Evolutionary conservation across 1,140 invertebrate species (phyloP).

Genomic region (Tenebrio molitor): DNA sequence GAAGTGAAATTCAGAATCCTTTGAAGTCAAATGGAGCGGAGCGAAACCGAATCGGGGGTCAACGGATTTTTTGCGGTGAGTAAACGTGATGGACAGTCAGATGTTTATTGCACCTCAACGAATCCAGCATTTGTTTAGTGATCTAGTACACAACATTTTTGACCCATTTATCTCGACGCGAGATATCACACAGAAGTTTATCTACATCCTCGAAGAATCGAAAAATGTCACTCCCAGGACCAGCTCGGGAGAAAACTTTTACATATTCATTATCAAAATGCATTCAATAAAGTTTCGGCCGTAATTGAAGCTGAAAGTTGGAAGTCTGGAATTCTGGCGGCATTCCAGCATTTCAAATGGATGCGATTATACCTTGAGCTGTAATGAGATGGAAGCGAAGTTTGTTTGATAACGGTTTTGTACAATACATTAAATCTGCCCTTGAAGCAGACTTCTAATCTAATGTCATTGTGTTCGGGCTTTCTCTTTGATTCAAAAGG

Average conservation of each 20-base stretch:
- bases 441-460: slow-evolving; percentile 1
- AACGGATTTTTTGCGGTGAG: slow-evolving; percentile 15
- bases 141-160: not conserved
- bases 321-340: slow-evolving; percentile 31
- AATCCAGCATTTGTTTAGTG: not conserved
- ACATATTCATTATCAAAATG: not conserved
- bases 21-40: slow-evolving; percentile 26
- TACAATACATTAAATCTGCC: slow-evolving; percentile 28
- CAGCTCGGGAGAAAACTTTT: not conserved
- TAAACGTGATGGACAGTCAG: not conserved
- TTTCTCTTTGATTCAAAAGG: not conserved
- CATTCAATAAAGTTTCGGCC: slow-evolving; percentile 13
- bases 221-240: no score
- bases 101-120: not conserved
- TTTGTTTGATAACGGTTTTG: slow-evolving; percentile 24
- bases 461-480: not conserved
- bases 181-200: not conserved
- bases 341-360: slow-evolving; percentile 30
- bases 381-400: slow-evolving; percentile 25
- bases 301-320: slow-evolving; percentile 21
- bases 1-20: slow-evolving; percentile 28
- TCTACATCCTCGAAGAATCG: not conserved
- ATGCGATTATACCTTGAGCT: slow-evolving; percentile 28
- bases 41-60: slow-evolving; percentile 10
- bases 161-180: not conserved